phyloP scores from a whole-genome alignment of 2,113 vertebrate species.

The Cyprinus carpio region DNA sequence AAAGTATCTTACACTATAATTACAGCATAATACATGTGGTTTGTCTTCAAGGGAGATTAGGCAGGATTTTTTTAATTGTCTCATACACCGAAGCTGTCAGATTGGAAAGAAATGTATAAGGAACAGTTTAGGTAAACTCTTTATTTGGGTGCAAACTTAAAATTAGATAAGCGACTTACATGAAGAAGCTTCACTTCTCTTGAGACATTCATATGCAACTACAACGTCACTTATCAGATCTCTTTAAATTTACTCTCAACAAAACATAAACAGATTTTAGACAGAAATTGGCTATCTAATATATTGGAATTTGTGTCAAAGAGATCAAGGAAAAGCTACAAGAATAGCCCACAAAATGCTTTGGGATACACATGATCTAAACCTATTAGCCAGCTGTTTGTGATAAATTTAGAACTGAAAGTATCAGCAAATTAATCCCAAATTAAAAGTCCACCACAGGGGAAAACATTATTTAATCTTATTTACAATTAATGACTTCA shows the following conservation, averaged over 20 bases:
- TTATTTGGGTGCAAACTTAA: too few relatives aligned
- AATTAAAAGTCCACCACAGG: neutral
- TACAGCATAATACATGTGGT: too few relatives aligned
- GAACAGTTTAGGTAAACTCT: neutral
- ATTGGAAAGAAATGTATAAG: neutral
- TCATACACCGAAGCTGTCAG: too few relatives aligned
- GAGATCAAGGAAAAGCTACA: neutral
- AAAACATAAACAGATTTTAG: neutral
- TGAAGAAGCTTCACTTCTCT: neutral
- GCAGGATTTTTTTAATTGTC: too few relatives aligned
- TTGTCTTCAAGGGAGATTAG: too few relatives aligned
- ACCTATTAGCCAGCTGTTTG: conserved; percentile 8
- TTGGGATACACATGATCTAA: neutral
- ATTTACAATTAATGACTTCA: neutral
- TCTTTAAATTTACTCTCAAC: neutral
- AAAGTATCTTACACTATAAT: too few relatives aligned
- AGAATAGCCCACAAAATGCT: neutral
- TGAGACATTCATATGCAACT: neutral
- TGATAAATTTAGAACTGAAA: conserved; percentile 7
- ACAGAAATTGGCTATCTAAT: neutral
- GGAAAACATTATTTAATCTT: neutral
- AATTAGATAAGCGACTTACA: neutral
- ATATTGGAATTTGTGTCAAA: neutral
- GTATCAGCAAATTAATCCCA: neutral
- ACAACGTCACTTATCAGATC: neutral